Evolutionary conservation across 2,888 invertebrate species (phyloP).

Genomic region (Amphipyra tragopoginis): DNA sequence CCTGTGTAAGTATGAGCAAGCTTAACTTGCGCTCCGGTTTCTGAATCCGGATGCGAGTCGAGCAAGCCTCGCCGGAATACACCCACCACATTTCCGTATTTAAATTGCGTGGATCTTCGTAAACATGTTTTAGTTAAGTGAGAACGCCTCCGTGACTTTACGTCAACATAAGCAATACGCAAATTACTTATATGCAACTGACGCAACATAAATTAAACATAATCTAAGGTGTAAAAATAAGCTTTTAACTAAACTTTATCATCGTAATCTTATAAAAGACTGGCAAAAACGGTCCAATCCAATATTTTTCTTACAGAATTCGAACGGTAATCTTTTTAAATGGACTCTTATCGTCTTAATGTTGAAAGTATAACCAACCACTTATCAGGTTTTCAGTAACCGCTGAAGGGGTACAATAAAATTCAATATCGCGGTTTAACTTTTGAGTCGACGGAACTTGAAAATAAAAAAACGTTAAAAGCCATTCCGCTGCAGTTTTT

Average conservation of each 20-base stretch:
- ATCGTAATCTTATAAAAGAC: slow-evolving; percentile 5
- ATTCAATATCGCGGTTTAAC: slow-evolving; percentile 65
- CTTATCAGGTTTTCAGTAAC: slow-evolving; percentile 45
- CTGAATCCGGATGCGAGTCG: slow-evolving; percentile 60
- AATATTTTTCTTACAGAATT: slow-evolving; percentile 30
- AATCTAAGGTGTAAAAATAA: too few species aligned
- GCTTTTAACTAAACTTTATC: too few species aligned
- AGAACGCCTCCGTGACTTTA: slow-evolving; percentile 44
- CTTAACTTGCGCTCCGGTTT: slow-evolving; percentile 52
- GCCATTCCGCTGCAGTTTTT: slow-evolving; percentile 73
- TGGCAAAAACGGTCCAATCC: slow-evolving; percentile 6
- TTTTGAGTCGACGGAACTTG: slow-evolving; percentile 62
- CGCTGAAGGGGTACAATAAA: slow-evolving; percentile 59
- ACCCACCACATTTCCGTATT: slow-evolving; percentile 75
- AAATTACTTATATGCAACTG: slow-evolving; percentile 4
- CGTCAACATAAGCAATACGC: slow-evolving; percentile 13
- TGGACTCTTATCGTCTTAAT: slow-evolving; percentile 39
- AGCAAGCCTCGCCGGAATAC: slow-evolving; percentile 64
- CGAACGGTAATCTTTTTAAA: slow-evolving; percentile 33
- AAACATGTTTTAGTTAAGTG: slow-evolving; percentile 66
- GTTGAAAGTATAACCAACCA: slow-evolving; percentile 43
- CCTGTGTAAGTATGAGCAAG: slow-evolving; percentile 62
- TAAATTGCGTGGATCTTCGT: slow-evolving; percentile 74
- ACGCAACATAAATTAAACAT: too few species aligned
- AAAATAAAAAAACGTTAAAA: slow-evolving; percentile 74